Percentiles rank a stretch among this genome's conserved stretches.
Evolutionary conservation across 2,888 invertebrate genomes (phyloP).

Genomic region (Athalia rosae): DNA sequence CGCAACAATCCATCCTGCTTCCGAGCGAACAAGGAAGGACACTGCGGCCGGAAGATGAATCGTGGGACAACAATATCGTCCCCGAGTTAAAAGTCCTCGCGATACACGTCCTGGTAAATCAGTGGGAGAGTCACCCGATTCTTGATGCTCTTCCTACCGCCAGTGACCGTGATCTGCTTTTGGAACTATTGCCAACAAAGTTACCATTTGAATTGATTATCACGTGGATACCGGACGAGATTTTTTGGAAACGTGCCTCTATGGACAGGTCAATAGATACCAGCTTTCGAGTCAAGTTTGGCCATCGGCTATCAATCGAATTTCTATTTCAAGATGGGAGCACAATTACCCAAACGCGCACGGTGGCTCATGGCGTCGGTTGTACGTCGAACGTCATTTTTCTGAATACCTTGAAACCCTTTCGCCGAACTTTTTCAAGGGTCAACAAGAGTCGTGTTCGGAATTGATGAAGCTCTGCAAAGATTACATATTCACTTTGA

Average conservation of each 20-base stretch:
- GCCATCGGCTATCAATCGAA: neutral
- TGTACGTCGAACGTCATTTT: slow-evolving; percentile 69
- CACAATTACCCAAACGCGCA: slow-evolving; percentile 60
- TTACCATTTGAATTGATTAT: slow-evolving; percentile 76
- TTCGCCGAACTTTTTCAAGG: slow-evolving; percentile 60
- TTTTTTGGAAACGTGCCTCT: slow-evolving; percentile 80
- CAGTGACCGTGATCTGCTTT: slow-evolving; percentile 77
- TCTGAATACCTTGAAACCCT: slow-evolving; percentile 66
- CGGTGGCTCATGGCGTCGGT: slow-evolving; percentile 66
- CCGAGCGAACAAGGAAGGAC: slow-evolving; percentile 57
- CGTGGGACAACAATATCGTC: slow-evolving; percentile 61
- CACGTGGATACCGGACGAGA: slow-evolving; percentile 74
- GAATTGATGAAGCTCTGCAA: slow-evolving; percentile 57
- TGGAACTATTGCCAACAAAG: slow-evolving; percentile 78
- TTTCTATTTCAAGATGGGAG: slow-evolving; percentile 59
- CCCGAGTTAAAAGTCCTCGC: slow-evolving; percentile 63
- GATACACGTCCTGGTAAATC: slow-evolving; percentile 56
- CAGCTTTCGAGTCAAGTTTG: no score
- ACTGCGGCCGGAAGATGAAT: slow-evolving; percentile 61
- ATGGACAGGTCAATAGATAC: slow-evolving; percentile 60
- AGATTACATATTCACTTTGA: slow-evolving; percentile 58
- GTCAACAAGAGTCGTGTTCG: slow-evolving; percentile 57
- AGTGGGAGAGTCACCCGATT: slow-evolving; percentile 75
- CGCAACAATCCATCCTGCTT: slow-evolving; percentile 58
- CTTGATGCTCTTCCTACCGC: slow-evolving; percentile 75